Conservation (phyloP, 2,888 invertebrate species). For the Sarcophaga variegata region DNA sequence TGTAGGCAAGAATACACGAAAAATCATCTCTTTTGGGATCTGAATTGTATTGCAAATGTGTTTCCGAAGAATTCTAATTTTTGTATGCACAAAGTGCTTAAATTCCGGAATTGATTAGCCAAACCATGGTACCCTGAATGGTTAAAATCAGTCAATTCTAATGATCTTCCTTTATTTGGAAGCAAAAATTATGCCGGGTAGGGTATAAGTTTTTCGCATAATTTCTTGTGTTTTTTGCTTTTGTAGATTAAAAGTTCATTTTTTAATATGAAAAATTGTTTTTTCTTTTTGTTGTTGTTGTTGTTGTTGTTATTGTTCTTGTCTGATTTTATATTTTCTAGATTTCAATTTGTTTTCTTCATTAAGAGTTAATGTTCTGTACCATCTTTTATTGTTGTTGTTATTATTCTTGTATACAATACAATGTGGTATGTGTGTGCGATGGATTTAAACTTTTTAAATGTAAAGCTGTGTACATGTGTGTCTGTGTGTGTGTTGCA, state of each 20-base stretch:
- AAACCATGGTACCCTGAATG: too few species aligned
- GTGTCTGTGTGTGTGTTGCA: too few species aligned
- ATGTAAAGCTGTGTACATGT: too few species aligned
- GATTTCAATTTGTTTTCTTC: slow-evolving; percentile 65
- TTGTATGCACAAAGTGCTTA: too few species aligned
- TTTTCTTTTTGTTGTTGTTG: background rate
- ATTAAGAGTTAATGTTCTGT: slow-evolving; percentile 58
- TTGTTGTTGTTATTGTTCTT: slow-evolving; percentile 26
- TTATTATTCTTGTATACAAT: slow-evolving; percentile 40
- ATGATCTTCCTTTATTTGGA: too few species aligned
- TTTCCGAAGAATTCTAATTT: too few species aligned
- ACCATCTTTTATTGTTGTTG: background rate
- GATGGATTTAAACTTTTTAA: background rate
- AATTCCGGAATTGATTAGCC: too few species aligned
- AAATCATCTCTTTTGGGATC: too few species aligned
- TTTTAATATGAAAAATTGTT: slow-evolving; percentile 23
- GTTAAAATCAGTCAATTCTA: too few species aligned
- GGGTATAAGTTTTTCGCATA: background rate
- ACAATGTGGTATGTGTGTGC: slow-evolving; percentile 36
- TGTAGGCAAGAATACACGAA: too few species aligned
- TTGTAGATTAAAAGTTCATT: slow-evolving; percentile 47
- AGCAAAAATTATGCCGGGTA: too few species aligned
- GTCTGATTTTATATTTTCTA: slow-evolving; percentile 55
- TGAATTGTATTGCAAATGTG: too few species aligned
- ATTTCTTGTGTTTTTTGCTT: slow-evolving; percentile 19